Percentiles rank a stretch among this genome's conserved stretches.
These are phyloP conservation scores for Cantharis rufa DNA, from an alignment of 2,888 invertebrate genomes.

Conservation along the genomic window DNA sequence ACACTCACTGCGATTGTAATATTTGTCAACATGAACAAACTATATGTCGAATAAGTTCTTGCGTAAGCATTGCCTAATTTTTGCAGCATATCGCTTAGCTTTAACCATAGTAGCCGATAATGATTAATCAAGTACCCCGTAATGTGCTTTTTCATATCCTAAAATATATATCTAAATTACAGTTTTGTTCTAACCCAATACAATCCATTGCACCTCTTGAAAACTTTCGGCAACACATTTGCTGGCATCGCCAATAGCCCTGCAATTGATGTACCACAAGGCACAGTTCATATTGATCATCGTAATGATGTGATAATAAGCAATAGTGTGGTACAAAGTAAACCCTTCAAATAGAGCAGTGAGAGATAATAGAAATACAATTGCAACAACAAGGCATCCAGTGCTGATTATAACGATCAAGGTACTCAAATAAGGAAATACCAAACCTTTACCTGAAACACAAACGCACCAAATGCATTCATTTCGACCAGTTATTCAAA, in stretches of 20 bases:
- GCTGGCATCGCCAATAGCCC: conserved; percentile 66
- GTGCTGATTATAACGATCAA: conserved; percentile 65
- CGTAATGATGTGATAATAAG: conserved; percentile 69
- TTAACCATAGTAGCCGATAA: conserved; percentile 68
- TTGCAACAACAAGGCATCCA: conserved; percentile 65
- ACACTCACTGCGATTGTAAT: conserved; percentile 64
- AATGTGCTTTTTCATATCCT: conserved; percentile 64
- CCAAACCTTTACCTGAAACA: conserved; percentile 61
- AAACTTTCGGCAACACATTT: conserved; percentile 51
- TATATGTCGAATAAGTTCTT: conserved; percentile 69
- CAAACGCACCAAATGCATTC: background rate
- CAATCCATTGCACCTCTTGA: conserved; percentile 41
- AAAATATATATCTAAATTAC: conserved; percentile 27
- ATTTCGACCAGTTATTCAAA: background rate
- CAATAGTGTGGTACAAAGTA: conserved; percentile 65
- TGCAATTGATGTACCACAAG: conserved; percentile 72
- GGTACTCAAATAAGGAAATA: conserved; percentile 65
- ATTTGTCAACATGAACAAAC: conserved; percentile 69
- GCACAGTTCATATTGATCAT: conserved; percentile 77
- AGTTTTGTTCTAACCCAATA: background rate
- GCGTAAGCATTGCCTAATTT: conserved; percentile 69
- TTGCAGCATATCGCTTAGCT: conserved; percentile 68
- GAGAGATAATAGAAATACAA: conserved; percentile 64
- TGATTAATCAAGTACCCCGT: conserved; percentile 62
- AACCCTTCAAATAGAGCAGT: conserved; percentile 67